phyloP scores from a whole-genome alignment of 2,888 invertebrate species.

The Drosophila antonietae region DNA sequence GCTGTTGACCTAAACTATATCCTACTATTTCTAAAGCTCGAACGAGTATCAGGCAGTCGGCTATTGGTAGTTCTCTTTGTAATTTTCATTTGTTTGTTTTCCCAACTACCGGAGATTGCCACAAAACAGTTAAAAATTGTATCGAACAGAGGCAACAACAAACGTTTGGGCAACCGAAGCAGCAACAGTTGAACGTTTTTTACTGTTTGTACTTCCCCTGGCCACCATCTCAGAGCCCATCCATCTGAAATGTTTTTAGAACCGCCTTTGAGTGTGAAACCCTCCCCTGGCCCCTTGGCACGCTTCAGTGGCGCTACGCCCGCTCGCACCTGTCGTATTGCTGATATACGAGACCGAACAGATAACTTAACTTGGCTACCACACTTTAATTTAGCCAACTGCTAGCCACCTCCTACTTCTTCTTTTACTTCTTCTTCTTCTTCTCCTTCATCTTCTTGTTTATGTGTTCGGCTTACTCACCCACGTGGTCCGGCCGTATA shows the following conservation, averaged over 20 bases:
- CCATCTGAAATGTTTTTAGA: conserved; percentile 67
- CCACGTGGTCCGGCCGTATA: conserved; percentile 92
- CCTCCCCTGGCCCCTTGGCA: conserved; percentile 5
- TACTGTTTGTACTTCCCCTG: neutral
- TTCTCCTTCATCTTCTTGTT: neutral
- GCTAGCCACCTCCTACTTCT: conserved; percentile 10
- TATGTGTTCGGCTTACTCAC: conserved; percentile 82
- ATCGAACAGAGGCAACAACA: conserved; percentile 53
- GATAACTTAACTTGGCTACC: conserved; percentile 66
- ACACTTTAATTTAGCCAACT: conserved; percentile 50
- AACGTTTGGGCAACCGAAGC: conserved; percentile 61
- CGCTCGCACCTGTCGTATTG: conserved; percentile 31
- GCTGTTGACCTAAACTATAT: neutral
- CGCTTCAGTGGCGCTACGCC: conserved; percentile 75
- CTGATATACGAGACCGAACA: conserved; percentile 67
- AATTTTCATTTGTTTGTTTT: conserved; percentile 44
- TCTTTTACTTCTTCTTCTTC: neutral
- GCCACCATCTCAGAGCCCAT: conserved; percentile 7
- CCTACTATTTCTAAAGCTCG: neutral
- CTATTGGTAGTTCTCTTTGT: neutral
- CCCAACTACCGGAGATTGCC: conserved; percentile 75
- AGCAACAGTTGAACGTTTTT: conserved; percentile 9
- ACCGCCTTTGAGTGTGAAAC: conserved; percentile 58
- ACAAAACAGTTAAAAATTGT: conserved; percentile 51
- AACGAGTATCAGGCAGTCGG: neutral